Conservation (phyloP, 2,113 vertebrate species). For the Malaclemys terrapin region DNA sequence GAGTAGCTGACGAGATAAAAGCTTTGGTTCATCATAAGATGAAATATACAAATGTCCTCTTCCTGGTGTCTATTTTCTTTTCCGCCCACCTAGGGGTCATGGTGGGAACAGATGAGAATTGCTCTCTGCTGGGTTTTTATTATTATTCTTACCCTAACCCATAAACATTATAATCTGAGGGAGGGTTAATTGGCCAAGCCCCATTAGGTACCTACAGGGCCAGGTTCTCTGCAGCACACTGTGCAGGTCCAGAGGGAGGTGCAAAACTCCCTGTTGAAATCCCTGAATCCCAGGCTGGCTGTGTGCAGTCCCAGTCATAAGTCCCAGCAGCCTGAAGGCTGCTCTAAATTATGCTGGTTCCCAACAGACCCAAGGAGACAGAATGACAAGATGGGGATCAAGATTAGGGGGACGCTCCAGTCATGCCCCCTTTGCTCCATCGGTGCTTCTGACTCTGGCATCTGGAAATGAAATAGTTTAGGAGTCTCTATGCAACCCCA, state of each 20-base stretch:
- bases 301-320: slow-evolving; percentile 38
- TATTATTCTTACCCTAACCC: neutral
- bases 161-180: neutral
- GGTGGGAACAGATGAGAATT: accelerated
- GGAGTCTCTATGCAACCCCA: neutral
- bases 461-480: neutral
- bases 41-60: slow-evolving; percentile 15
- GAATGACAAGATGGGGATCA: slow-evolving; percentile 41
- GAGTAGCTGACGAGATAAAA: slow-evolving; percentile 19
- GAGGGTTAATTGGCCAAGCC: slow-evolving; percentile 26
- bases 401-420: slow-evolving; percentile 45
- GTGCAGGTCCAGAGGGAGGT: neutral
- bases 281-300: neutral
- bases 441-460: slow-evolving; percentile 22
- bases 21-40: slow-evolving; percentile 30
- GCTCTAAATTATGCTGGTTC: slow-evolving; percentile 57
- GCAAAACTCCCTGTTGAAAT: slow-evolving; percentile 33
- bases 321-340: slow-evolving; percentile 29
- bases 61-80: slow-evolving; percentile 29
- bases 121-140: neutral
- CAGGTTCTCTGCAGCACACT: neutral
- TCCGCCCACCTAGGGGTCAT: neutral
- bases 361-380: slow-evolving; percentile 50
- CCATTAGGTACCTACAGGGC: neutral
- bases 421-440: slow-evolving; percentile 28